Evolutionary conservation across 2,113 vertebrate genomes (phyloP).

Genomic region (Sylvia atricapilla): DNA sequence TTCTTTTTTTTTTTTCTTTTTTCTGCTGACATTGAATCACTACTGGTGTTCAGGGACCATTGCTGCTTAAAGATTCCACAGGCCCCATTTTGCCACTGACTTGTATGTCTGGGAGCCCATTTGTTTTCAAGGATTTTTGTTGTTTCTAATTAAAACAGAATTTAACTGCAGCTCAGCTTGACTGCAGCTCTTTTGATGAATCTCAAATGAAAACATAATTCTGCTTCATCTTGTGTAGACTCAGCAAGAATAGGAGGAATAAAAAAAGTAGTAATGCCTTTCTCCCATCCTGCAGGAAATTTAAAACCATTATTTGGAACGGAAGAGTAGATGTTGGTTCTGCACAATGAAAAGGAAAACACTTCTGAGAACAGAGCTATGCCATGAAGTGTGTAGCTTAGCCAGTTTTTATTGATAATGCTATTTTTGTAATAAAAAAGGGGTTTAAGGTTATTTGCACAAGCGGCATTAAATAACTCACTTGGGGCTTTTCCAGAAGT

Average conservation of each 20-base stretch:
- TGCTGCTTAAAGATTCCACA: background rate
- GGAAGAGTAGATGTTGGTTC: background rate
- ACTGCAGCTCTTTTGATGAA: background rate
- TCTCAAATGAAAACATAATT: background rate
- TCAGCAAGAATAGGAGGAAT: background rate
- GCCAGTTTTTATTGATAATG: background rate
- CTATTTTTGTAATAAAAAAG: background rate
- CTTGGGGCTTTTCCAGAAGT: background rate
- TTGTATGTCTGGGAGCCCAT: background rate
- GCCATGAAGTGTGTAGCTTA: background rate
- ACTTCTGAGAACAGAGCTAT: background rate
- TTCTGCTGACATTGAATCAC: background rate
- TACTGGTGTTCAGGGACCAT: background rate
- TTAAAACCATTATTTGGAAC: background rate
- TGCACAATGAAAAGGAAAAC: background rate
- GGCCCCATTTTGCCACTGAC: background rate
- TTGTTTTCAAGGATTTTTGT: background rate
- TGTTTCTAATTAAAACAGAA: constrained; percentile 5
- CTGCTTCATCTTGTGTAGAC: background rate
- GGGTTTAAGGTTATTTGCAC: background rate
- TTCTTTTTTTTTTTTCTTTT: background rate
- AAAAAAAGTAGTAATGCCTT: background rate
- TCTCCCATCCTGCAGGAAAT: background rate
- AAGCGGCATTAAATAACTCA: background rate
- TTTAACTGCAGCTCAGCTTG: background rate